Evolutionary conservation across 1,140 invertebrate genomes (phyloP).

Genomic region (Danaus plexippus): DNA sequence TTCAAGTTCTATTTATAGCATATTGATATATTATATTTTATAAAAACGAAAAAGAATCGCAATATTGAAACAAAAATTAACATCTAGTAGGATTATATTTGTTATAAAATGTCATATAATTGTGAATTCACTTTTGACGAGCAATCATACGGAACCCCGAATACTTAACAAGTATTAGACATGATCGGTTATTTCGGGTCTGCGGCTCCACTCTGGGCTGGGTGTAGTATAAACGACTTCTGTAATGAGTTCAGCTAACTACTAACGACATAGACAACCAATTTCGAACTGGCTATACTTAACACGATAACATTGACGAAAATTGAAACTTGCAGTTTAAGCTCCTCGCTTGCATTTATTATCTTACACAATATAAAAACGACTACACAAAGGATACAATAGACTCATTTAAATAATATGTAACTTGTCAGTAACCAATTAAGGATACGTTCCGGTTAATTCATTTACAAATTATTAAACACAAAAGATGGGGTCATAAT

Average conservation of each 20-base stretch:
- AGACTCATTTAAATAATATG: no score
- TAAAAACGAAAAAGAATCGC: background rate
- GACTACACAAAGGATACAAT: no score
- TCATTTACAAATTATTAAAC: constrained; percentile 7
- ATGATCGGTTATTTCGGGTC: constrained; percentile 19
- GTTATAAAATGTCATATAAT: background rate
- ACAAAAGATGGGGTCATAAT: constrained; percentile 23
- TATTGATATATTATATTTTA: background rate
- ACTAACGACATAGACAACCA: constrained; percentile 33
- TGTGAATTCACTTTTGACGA: background rate
- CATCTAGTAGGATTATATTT: background rate
- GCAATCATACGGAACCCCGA: constrained; percentile 15
- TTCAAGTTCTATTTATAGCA: constrained; percentile 2
- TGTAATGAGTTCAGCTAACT: constrained; percentile 45
- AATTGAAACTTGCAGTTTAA: background rate
- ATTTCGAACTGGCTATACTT: constrained; percentile 24
- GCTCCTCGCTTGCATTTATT: no score
- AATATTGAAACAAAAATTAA: background rate
- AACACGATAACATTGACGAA: background rate
- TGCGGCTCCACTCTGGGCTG: constrained; percentile 30
- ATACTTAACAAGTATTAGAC: constrained; percentile 9
- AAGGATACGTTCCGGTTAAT: no score
- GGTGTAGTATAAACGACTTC: constrained; percentile 43
- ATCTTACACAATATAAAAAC: no score
- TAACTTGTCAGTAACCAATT: no score